Conservation (phyloP, 1,140 invertebrate genomes). For the Coelopa frigida region DNA sequence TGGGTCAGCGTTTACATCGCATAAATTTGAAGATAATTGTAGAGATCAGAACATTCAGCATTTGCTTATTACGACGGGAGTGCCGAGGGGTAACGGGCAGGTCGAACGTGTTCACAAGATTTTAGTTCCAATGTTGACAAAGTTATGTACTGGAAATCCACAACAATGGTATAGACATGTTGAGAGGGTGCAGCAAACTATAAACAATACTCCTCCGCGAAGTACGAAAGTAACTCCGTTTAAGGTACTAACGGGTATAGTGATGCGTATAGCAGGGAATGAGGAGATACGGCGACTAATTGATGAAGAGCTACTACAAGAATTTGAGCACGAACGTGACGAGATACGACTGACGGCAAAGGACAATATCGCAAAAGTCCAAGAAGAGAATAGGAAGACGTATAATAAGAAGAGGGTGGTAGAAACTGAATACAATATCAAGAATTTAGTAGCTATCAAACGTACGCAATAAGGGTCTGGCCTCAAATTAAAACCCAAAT, state of each 20-base stretch:
- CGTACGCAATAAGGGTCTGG: slow-evolving; percentile 34
- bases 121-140: slow-evolving; percentile 24
- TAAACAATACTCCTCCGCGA: slow-evolving; percentile 35
- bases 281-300: slow-evolving; percentile 18
- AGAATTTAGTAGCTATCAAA: slow-evolving; percentile 40
- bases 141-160: slow-evolving; percentile 25
- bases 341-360: slow-evolving; percentile 15
- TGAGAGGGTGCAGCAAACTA: slow-evolving; percentile 19
- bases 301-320: slow-evolving; percentile 24
- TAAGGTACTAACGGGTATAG: slow-evolving; percentile 28
- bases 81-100: slow-evolving; percentile 20
- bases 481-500: slow-evolving; percentile 31
- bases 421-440: slow-evolving; percentile 21
- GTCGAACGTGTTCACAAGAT: slow-evolving; percentile 29
- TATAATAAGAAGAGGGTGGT: slow-evolving; percentile 29
- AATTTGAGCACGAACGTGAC: slow-evolving; percentile 17
- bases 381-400: slow-evolving; percentile 33
- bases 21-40: slow-evolving; percentile 26
- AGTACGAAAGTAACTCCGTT: slow-evolving; percentile 34
- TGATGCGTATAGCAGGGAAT: slow-evolving; percentile 25
- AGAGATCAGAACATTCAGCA: slow-evolving; percentile 17
- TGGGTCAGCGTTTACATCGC: slow-evolving; percentile 22
- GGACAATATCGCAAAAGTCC: slow-evolving; percentile 28
- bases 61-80: slow-evolving; percentile 20
- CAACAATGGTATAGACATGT: slow-evolving; percentile 33